A percentile compares a stretch with the other conserved stretches of the same genome.
Conservation (phyloP, 1,140 invertebrate species). For the Formica selysi region DNA sequence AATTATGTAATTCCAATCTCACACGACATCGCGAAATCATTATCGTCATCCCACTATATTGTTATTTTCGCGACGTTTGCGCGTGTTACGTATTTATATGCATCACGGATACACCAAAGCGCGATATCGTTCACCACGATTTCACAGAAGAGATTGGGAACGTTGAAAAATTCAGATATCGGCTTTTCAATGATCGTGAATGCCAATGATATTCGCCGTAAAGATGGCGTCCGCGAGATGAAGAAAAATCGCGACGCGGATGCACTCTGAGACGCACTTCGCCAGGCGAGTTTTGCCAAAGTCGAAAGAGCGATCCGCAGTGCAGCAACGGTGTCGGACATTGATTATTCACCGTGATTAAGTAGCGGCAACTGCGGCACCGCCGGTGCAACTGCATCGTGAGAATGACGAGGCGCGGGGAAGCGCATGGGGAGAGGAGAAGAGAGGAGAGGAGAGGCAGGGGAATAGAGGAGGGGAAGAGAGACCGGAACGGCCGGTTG, state of each 20-base stretch:
- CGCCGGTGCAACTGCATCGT: not conserved
- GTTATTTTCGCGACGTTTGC: not conserved
- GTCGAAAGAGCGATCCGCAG: not conserved
- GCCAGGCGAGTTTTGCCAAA: not conserved
- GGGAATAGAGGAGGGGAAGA: not conserved
- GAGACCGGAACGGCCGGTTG: not conserved
- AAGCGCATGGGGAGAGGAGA: not conserved
- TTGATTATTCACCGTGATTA: conserved; percentile 50
- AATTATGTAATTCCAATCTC: not conserved
- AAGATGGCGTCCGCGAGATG: not conserved
- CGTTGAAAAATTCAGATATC: no score
- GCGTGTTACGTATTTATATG: no score
- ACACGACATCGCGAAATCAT: not conserved
- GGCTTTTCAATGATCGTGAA: not conserved
- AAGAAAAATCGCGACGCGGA: no score
- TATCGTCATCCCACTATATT: not conserved
- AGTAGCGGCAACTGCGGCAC: conserved; percentile 31
- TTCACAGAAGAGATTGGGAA: no score
- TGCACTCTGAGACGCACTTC: conserved; percentile 19
- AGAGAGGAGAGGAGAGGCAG: not conserved
- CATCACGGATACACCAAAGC: no score
- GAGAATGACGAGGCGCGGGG: no score
- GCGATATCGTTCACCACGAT: no score
- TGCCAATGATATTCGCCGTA: not conserved
- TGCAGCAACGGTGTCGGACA: conserved; percentile 20